phyloP scores from a whole-genome alignment of 2,797 vertebrate genomes.

The Myiotriccus ornatus region DNA sequence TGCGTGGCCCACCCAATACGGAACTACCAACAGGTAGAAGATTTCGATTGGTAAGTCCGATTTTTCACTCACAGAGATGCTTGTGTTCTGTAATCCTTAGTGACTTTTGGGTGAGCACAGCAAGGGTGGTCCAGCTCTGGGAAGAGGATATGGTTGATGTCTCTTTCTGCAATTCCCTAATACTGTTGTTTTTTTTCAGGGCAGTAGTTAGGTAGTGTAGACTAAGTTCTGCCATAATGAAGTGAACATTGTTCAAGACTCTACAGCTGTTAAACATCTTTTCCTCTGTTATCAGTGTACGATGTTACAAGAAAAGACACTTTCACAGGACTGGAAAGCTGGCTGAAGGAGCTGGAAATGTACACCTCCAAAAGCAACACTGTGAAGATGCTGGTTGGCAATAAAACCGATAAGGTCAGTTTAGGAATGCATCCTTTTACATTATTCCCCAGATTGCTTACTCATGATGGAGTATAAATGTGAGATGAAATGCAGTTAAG shows the following conservation, averaged over 20 bases:
- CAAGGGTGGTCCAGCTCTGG: not conserved
- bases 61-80: not conserved
- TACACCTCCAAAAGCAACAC: not conserved
- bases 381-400: conserved; percentile 68
- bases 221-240: not conserved
- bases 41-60: not conserved
- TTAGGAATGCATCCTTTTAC: not conserved
- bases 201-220: not conserved
- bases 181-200: no score
- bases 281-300: conserved; percentile 50
- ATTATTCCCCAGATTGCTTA: not conserved
- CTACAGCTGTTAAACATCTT: not conserved
- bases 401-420: conserved; percentile 64
- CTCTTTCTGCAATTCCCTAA: not conserved
- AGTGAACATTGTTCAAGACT: not conserved
- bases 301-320: conserved; percentile 66
- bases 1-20: not conserved
- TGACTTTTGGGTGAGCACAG: not conserved
- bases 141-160: not conserved
- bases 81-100: not conserved
- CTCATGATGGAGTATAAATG: not conserved
- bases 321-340: conserved; percentile 29
- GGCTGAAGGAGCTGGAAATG: conserved; percentile 50
- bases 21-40: not conserved
- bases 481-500: not conserved